A percentile compares a stretch with the other conserved stretches of the same genome.
Conservation (phyloP, 2,888 invertebrate species). For the Mycalesis mineus region DNA sequence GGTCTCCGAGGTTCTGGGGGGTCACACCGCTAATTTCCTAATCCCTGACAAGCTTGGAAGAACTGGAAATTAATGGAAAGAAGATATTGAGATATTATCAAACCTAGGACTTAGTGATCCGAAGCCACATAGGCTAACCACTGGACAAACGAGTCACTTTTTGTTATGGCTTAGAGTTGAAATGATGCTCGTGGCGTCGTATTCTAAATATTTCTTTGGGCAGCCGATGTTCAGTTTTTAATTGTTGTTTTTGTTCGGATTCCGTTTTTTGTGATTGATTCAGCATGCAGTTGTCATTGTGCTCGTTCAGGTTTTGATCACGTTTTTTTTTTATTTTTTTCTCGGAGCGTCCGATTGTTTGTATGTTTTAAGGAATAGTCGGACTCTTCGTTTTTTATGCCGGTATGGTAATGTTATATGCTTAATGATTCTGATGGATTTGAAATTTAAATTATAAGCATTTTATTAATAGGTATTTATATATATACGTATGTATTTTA, state of each 20-base stretch:
- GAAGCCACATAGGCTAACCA: no score
- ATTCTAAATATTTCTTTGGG: constrained; percentile 74
- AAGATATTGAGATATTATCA: no score
- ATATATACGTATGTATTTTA: background rate
- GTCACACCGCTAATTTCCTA: no score
- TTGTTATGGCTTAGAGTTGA: constrained; percentile 16
- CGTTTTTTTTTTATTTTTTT: constrained; percentile 68
- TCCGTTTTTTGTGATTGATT: constrained; percentile 77
- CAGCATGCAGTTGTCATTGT: constrained; percentile 77
- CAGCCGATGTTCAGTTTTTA: constrained; percentile 60
- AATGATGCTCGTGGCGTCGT: constrained; percentile 43
- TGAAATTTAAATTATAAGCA: constrained; percentile 37
- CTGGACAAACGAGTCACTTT: no score
- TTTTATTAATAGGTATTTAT: background rate
- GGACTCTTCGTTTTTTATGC: constrained; percentile 45
- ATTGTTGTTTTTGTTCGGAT: constrained; percentile 77
- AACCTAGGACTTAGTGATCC: no score
- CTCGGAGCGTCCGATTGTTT: constrained; percentile 62
- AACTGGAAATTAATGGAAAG: no score
- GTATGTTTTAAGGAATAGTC: constrained; percentile 67
- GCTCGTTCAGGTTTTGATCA: constrained; percentile 70
- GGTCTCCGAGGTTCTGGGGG: no score
- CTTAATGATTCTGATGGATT: constrained; percentile 68
- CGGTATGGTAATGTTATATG: constrained; percentile 57
- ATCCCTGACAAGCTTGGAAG: no score